These are phyloP conservation scores for Chaetura pelagica DNA, from an alignment of 2,113 vertebrate species.

Conservation along the genomic window DNA sequence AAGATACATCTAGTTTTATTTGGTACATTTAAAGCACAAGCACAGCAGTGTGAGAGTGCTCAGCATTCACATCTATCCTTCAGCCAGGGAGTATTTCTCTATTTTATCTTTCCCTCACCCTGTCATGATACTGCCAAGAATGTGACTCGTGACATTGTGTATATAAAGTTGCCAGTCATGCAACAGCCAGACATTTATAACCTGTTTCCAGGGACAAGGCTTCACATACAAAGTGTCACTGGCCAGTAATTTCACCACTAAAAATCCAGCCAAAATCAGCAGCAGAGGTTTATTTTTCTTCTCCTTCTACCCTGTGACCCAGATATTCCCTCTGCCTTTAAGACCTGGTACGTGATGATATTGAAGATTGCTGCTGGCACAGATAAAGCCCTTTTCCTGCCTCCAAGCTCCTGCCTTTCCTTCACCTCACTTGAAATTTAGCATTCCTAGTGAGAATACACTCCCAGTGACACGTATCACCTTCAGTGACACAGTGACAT, in stretches of 20 bases:
- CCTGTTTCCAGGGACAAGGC: not conserved
- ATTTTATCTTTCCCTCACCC: not conserved
- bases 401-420: not conserved
- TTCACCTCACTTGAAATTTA: not conserved
- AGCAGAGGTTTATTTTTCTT: not conserved
- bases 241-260: not conserved
- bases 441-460: not conserved
- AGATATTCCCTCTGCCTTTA: not conserved
- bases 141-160: not conserved
- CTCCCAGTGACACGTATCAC: not conserved
- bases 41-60: accelerated
- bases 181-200: not conserved
- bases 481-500: not conserved
- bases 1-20: not conserved
- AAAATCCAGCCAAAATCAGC: not conserved
- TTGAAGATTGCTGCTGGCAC: not conserved
- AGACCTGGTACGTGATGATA: accelerated
- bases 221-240: not conserved
- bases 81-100: not conserved
- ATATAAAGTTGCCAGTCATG: not conserved
- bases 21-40: not conserved
- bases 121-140: not conserved
- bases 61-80: accelerated
- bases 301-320: not conserved
- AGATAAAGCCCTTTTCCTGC: not conserved